Evolutionary conservation across 92 coral and sea anemone genomes (phyloP), one percentile per base, ranked within the genome.

Genomic region (Epizoanthus scotinus): DNA sequence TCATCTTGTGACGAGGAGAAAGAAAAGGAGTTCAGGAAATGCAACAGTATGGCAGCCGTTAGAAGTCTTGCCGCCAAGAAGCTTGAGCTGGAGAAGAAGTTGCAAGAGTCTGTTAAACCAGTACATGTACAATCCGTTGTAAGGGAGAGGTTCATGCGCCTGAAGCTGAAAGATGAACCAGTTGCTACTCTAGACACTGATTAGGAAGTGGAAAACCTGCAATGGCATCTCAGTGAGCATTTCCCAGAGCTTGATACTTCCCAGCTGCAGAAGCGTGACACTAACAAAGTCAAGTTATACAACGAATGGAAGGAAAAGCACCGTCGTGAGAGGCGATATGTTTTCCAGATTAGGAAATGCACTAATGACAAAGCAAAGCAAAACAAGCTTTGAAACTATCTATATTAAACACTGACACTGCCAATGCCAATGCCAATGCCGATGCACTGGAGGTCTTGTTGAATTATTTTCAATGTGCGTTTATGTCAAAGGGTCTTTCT

Each of bases 11-110:
- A 70, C 22, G 75, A 70, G 26, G 53, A 36, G 34, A 68, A 56
- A 8, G 89, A 86, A 57, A 58, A 8, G 42, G 67, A 22, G n/a
- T n/a, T n/a, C n/a, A n/a, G n/a, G n/a, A n/a, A n/a, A n/a, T n/a
- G n/a, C n/a, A n/a, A n/a, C n/a, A 67, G 28, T 5, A 67, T 67
- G 72, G 55, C 55, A 38, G 72, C 72, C 24, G 52, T 38, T 27
- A 86, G 89, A 78, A 31, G 47, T 25, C 70, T 59, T 49, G 86
- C 75, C 72, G 38, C 28, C 31, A 67, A 67, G 72, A 67, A 67
- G 55, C 72, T 27, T 1, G 55, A 67, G 72, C 72, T 67, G 0
- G 27, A n/a, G 72, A 38, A 38, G 55, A 67, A 38, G 10, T 38
- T 26, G 52, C 54, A 67, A 40, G 27, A 19, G 38, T 40, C 72